These are phyloP conservation scores for Oncorhynchus keta DNA, from an alignment of 2,113 vertebrate genomes.

Conservation along the genomic window DNA sequence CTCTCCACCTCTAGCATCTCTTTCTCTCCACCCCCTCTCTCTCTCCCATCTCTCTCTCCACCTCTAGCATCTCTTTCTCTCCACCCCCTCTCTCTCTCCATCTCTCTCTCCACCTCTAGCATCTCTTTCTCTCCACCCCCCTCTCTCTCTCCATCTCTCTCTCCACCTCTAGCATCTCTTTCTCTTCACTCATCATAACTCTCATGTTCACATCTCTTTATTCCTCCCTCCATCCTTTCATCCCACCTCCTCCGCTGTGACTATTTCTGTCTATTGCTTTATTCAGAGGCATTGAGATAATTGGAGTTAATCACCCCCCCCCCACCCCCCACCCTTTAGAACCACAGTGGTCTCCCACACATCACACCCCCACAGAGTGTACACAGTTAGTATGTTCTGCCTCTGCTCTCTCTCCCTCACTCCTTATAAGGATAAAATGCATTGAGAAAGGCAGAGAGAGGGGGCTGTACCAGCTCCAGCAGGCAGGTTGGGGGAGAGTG, in stretches of 20 bases:
- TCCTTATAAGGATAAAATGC: conserved; percentile 83
- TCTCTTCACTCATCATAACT: conserved; percentile 55
- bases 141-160: conserved; percentile 58
- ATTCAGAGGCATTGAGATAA: conserved; percentile 63
- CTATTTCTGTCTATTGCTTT: conserved; percentile 64
- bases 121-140: too few species aligned
- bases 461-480: conserved; percentile 64
- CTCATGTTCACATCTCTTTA: conserved; percentile 23
- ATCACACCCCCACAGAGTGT: conserved; percentile 63
- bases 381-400: conserved; percentile 73
- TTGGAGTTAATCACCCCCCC: conserved; percentile 39
- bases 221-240: conserved; percentile 17
- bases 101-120: too few species aligned
- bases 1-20: too few species aligned
- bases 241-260: conserved; percentile 9
- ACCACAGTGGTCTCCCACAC: conserved; percentile 40
- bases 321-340: conserved; percentile 8
- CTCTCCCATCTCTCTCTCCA: too few species aligned
- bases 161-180: conserved; percentile 8
- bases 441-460: conserved; percentile 70
- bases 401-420: conserved; percentile 66
- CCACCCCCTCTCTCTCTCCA: too few species aligned
- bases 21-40: too few species aligned
- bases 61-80: too few species aligned
- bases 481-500: conserved; percentile 68